Percentiles rank a stretch among this genome's conserved stretches.
Evolutionary conservation across 2,113 vertebrate species (phyloP).

Genomic region (Bubo bubo): DNA sequence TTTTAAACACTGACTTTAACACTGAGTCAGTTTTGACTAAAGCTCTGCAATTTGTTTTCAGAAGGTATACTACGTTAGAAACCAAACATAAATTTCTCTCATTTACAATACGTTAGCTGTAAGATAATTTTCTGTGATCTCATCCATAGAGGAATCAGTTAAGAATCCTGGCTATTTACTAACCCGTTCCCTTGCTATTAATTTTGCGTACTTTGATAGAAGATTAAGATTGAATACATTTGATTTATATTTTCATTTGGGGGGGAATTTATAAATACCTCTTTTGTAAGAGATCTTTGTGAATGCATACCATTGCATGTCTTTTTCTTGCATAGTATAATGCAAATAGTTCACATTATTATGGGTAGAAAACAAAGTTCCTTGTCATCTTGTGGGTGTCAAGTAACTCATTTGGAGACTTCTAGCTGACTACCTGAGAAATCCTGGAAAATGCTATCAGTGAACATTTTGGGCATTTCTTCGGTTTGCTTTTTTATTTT

Average conservation of each 20-base stretch:
- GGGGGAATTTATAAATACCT: background rate
- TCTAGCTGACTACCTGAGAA: background rate
- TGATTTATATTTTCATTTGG: background rate
- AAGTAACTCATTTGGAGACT: background rate
- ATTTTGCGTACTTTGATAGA: background rate
- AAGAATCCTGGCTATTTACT: background rate
- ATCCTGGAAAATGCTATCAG: background rate
- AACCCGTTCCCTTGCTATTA: background rate
- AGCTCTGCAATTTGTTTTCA: slow-evolving; percentile 24
- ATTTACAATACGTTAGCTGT: background rate
- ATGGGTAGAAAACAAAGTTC: background rate
- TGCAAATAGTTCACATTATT: background rate
- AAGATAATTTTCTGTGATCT: background rate
- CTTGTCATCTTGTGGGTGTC: background rate
- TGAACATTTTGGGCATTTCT: background rate
- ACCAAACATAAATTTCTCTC: slow-evolving; percentile 17
- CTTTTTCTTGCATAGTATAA: background rate
- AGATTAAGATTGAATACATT: background rate
- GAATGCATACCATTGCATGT: background rate
- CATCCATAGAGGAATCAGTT: background rate
- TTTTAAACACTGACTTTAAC: background rate
- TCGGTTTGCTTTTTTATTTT: background rate
- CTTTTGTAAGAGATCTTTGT: background rate
- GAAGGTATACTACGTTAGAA: slow-evolving; percentile 14
- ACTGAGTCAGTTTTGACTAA: slow-evolving; percentile 46